Conservation (phyloP, 1,140 invertebrate genomes). For the Ptiloglossa arizonensis region DNA sequence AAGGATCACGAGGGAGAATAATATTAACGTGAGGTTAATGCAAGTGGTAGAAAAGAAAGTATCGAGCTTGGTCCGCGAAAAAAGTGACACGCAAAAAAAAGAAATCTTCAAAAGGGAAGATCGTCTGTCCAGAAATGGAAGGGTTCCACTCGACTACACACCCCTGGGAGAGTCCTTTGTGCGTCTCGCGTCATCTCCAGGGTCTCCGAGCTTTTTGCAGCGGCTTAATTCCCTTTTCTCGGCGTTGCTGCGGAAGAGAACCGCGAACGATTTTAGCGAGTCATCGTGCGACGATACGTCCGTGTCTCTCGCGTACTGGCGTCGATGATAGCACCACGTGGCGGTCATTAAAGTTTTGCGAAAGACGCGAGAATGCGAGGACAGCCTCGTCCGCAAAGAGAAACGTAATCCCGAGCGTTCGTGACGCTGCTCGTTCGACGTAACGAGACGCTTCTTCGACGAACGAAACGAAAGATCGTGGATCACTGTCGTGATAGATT, state of each 20-base stretch:
- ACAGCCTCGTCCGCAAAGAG: constrained; percentile 40
- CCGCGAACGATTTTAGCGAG: constrained; percentile 63
- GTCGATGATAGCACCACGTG: constrained; percentile 65
- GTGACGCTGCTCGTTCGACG: constrained; percentile 3
- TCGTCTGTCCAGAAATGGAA: constrained; percentile 28
- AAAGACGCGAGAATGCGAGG: constrained; percentile 56
- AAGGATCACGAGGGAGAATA: too few species aligned
- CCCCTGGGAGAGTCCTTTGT: constrained; percentile 47
- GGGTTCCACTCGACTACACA: constrained; percentile 50
- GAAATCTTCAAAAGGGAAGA: constrained; percentile 36
- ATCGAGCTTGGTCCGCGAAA: too few species aligned
- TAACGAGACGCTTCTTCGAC: not conserved
- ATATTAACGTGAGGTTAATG: not conserved
- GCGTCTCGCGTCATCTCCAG: constrained; percentile 26
- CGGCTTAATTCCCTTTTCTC: constrained; percentile 43
- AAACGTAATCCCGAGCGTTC: constrained; percentile 10
- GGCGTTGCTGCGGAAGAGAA: constrained; percentile 29
- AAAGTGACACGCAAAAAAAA: not conserved
- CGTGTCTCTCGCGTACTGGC: constrained; percentile 62
- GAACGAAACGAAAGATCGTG: too few species aligned
- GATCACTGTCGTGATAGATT: too few species aligned
- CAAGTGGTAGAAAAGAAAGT: not conserved
- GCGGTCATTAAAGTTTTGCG: constrained; percentile 63
- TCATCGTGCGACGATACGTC: constrained; percentile 65
- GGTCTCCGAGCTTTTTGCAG: constrained; percentile 28